A percentile compares a stretch with the other conserved stretches of the same genome.
These are phyloP conservation scores for Colostygia pectinataria DNA, from an alignment of 2,888 invertebrate species.

Conservation along the genomic window DNA sequence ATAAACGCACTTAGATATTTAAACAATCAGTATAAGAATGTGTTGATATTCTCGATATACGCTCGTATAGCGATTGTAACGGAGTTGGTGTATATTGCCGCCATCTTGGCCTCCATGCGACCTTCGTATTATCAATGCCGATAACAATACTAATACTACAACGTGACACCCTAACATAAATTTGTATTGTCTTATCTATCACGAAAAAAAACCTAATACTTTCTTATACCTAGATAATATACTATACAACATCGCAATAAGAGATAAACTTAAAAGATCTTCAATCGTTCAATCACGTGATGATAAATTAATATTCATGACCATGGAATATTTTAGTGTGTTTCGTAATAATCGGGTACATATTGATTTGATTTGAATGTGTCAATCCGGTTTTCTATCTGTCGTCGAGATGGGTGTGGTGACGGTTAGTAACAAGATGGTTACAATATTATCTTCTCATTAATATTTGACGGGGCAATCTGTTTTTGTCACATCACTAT, in stretches of 20 bases:
- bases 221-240: slow-evolving; percentile 55
- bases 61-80: slow-evolving; percentile 33
- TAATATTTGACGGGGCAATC: background rate
- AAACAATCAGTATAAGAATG: slow-evolving; percentile 55
- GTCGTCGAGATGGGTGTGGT: slow-evolving; percentile 46
- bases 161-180: slow-evolving; percentile 79
- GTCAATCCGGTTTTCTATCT: slow-evolving; percentile 42
- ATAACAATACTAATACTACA: slow-evolving; percentile 73
- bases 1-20: slow-evolving; percentile 62
- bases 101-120: slow-evolving; percentile 64
- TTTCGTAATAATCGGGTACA: slow-evolving; percentile 28
- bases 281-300: slow-evolving; percentile 32
- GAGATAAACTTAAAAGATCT: slow-evolving; percentile 66
- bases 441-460: slow-evolving; percentile 25
- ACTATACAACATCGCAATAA: slow-evolving; percentile 59
- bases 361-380: slow-evolving; percentile 29
- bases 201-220: slow-evolving; percentile 59
- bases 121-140: slow-evolving; percentile 74
- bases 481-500: no score
- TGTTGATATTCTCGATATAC: slow-evolving; percentile 48
- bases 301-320: slow-evolving; percentile 27
- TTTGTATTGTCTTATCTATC: slow-evolving; percentile 81
- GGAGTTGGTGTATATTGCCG: slow-evolving; percentile 37
- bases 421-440: slow-evolving; percentile 41
- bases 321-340: slow-evolving; percentile 32